phyloP scores from a whole-genome alignment of 2,113 vertebrate species.

The Melanotaenia duboulayi region DNA sequence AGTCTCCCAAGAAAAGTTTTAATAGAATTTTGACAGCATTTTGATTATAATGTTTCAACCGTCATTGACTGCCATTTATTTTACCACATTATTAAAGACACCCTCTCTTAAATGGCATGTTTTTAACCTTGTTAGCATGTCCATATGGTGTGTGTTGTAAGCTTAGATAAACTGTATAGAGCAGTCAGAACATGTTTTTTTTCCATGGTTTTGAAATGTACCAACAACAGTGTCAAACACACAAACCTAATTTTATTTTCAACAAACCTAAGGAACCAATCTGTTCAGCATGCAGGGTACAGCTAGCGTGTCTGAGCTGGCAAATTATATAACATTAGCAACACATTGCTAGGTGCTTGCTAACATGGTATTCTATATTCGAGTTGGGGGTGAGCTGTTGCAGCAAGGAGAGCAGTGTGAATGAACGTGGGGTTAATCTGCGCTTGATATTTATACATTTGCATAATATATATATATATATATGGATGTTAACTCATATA shows the following conservation, averaged over 20 bases:
- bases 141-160: neutral
- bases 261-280: too few species aligned
- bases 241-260: too few species aligned
- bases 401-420: neutral
- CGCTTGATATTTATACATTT: too few species aligned
- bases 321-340: neutral
- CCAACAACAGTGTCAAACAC: too few species aligned
- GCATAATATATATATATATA: too few species aligned
- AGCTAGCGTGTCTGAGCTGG: too few species aligned
- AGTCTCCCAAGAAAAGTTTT: slow-evolving; percentile 1
- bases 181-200: neutral
- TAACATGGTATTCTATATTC: neutral
- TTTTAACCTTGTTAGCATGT: neutral
- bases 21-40: neutral
- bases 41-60: slow-evolving; percentile 14
- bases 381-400: neutral
- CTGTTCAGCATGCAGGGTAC: neutral
- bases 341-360: neutral
- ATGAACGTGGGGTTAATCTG: neutral
- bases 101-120: neutral
- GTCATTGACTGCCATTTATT: neutral
- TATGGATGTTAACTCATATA: too few species aligned
- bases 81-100: slow-evolving; percentile 2
- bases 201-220: neutral
- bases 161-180: neutral